Evolutionary conservation across 1,140 invertebrate species (phyloP).

Genomic region (Sinella curviseta): DNA sequence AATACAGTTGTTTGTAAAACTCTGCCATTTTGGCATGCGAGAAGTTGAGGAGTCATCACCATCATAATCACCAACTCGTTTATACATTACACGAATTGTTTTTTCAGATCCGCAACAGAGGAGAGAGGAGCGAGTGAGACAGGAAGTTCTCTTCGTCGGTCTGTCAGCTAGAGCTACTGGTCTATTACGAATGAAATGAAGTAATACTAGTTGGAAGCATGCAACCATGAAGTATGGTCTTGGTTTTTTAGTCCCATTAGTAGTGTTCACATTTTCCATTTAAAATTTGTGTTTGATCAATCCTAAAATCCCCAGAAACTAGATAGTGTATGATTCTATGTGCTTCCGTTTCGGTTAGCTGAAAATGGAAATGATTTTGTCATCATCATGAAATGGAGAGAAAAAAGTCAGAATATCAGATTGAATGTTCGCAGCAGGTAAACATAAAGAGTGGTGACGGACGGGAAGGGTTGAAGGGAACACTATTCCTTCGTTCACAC

Average conservation of each 20-base stretch:
- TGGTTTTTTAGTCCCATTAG: too few species aligned
- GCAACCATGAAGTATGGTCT: neutral
- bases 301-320: neutral
- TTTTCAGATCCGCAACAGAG: neutral
- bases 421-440: neutral
- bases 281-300: neutral
- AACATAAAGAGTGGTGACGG: too few species aligned
- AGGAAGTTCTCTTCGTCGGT: conserved; percentile 22
- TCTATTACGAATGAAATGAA: neutral
- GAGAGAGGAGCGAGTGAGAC: conserved; percentile 5
- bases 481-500: too few species aligned
- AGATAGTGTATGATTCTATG: neutral
- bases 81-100: too few species aligned
- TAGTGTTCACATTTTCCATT: neutral
- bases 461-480: too few species aligned
- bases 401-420: neutral
- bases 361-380: neutral
- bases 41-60: neutral
- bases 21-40: neutral
- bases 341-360: neutral
- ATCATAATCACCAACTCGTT: neutral
- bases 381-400: neutral
- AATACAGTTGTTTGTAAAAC: neutral
- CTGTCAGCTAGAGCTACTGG: conserved; percentile 16
- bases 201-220: neutral